Evolutionary conservation across 2,113 vertebrate species (phyloP).

Genomic region (Danio rerio): GRCz12tu NC_133182.1:26984001-26984500

Average conservation of each 20-base stretch:
- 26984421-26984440: slow-evolving; percentile 52
- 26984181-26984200: slow-evolving; percentile 24
- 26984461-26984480: slow-evolving; percentile 18
- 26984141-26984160: slow-evolving; percentile 5
- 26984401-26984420: slow-evolving; percentile 25
- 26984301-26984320: background rate
- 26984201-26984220: slow-evolving; percentile 21
- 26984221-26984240: slow-evolving; percentile 32
- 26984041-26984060: slow-evolving; percentile 3
- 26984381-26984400: slow-evolving; percentile 17
- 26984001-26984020: slow-evolving; percentile 38
- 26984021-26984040: background rate
- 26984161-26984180: background rate
- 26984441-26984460: slow-evolving; percentile 44
- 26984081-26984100: slow-evolving; percentile 7
- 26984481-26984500: slow-evolving; percentile 33
- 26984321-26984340: background rate
- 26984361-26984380: slow-evolving; percentile 27
- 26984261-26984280: slow-evolving; percentile 9
- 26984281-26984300: slow-evolving; percentile 1
- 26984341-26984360: slow-evolving; percentile 26
- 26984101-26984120: slow-evolving; percentile 28
- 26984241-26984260: slow-evolving; percentile 27
- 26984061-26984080: slow-evolving; percentile 22
- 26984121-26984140: background rate